A percentile compares a stretch with the other conserved stretches of the same genome.
phyloP scores from a whole-genome alignment of 1,140 invertebrate species.

The Trachelipus rathkii region DNA sequence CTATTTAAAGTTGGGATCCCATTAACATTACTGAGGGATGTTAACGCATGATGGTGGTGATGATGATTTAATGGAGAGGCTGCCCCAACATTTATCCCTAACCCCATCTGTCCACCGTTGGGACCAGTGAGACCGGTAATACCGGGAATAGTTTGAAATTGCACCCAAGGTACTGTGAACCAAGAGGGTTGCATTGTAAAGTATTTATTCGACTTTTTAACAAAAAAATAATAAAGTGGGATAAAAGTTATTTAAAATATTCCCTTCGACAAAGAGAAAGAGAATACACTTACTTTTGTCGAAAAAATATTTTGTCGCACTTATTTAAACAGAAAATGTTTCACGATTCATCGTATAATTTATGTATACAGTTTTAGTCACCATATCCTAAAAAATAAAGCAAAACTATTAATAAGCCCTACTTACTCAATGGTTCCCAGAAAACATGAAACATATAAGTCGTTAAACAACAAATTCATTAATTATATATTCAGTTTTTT shows the following conservation, averaged over 20 bases:
- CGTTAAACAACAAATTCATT: too few relatives aligned
- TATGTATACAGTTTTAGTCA: neutral
- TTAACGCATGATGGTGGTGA: neutral
- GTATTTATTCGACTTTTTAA: neutral
- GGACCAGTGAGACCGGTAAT: neutral
- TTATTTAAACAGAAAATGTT: neutral
- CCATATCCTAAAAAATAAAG: too few relatives aligned
- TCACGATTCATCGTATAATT: neutral
- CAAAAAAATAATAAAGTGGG: neutral
- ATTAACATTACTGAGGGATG: neutral
- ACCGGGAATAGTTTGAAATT: neutral
- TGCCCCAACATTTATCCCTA: neutral
- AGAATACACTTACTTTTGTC: neutral
- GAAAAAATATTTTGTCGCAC: neutral
- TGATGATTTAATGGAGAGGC: neutral
- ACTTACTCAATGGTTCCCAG: too few relatives aligned
- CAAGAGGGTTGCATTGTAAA: neutral
- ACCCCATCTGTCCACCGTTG: neutral
- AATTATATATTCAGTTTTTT: too few relatives aligned
- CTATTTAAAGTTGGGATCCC: neutral
- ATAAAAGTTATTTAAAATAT: neutral
- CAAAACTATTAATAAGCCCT: too few relatives aligned
- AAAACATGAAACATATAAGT: too few relatives aligned
- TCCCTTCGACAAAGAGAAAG: neutral
- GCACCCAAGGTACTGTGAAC: neutral